Conservation (phyloP, 2,113 vertebrate genomes). For the Eonycteris spelaea region DNA sequence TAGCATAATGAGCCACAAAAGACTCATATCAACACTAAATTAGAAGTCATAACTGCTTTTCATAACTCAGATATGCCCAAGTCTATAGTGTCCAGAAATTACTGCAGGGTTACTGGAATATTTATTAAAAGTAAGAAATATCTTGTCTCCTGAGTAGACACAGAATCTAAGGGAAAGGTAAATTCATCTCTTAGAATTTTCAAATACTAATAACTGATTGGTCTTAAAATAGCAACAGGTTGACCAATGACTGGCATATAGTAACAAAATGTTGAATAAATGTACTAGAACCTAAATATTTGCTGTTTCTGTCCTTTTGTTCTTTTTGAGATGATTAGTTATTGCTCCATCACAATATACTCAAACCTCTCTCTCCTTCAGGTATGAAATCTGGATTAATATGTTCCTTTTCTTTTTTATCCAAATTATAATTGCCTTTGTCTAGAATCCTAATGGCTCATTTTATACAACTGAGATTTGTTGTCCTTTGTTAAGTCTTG, state of each 20-base stretch:
- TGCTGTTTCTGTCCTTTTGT: not conserved
- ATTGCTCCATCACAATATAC: not conserved
- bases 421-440: not conserved
- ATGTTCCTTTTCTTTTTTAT: not conserved
- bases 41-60: not conserved
- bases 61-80: not conserved
- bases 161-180: not conserved
- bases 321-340: not conserved
- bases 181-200: not conserved
- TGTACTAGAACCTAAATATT: not conserved
- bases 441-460: not conserved
- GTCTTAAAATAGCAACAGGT: not conserved
- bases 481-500: not conserved
- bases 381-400: not conserved
- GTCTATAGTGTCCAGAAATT: not conserved
- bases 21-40: not conserved
- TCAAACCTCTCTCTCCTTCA: not conserved
- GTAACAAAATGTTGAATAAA: not conserved
- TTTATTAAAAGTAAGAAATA: not conserved
- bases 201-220: not conserved
- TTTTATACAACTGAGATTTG: not conserved
- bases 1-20: constrained; percentile 3
- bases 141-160: not conserved
- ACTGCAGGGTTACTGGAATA: not conserved
- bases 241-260: not conserved